A percentile compares a stretch with the other conserved stretches of the same genome.
Conservation (phyloP, 1,140 invertebrate species). For the Drosophila fuyamai region DNA sequence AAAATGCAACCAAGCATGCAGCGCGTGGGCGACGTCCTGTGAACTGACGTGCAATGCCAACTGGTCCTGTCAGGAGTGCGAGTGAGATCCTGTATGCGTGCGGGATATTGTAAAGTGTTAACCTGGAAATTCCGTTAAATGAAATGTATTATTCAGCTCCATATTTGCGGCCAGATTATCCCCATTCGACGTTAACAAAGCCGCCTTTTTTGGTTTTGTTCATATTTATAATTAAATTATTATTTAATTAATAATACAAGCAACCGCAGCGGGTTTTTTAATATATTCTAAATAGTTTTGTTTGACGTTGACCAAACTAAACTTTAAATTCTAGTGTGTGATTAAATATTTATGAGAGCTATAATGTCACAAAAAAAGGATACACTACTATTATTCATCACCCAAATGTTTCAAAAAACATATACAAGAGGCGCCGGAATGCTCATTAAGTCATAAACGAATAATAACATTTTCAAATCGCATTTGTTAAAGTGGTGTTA, state of each 20-base stretch:
- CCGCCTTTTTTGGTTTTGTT: neutral
- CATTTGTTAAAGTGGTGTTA: too few relatives aligned
- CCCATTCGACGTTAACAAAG: slow-evolving; percentile 38
- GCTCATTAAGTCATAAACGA: neutral
- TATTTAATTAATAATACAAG: slow-evolving; percentile 8
- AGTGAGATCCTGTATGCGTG: neutral
- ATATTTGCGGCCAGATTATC: slow-evolving; percentile 19
- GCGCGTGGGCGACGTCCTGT: slow-evolving; percentile 42
- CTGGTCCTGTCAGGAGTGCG: slow-evolving; percentile 14
- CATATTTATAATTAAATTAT: neutral
- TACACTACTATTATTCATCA: too few relatives aligned
- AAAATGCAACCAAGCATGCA: slow-evolving; percentile 48
- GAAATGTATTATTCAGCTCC: slow-evolving; percentile 52
- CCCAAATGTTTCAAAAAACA: too few relatives aligned
- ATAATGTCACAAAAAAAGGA: too few relatives aligned
- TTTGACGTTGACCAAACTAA: neutral
- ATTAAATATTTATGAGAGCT: too few relatives aligned
- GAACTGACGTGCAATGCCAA: slow-evolving; percentile 40
- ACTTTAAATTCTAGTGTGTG: too few relatives aligned
- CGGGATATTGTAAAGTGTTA: slow-evolving; percentile 19
- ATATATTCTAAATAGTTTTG: neutral
- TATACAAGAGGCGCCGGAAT: too few relatives aligned
- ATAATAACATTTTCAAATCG: neutral
- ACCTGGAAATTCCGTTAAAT: slow-evolving; percentile 69
- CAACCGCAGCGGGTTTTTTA: neutral